Conservation (phyloP, 2,797 vertebrate species). For the Macropus fuliginosus region DNA sequence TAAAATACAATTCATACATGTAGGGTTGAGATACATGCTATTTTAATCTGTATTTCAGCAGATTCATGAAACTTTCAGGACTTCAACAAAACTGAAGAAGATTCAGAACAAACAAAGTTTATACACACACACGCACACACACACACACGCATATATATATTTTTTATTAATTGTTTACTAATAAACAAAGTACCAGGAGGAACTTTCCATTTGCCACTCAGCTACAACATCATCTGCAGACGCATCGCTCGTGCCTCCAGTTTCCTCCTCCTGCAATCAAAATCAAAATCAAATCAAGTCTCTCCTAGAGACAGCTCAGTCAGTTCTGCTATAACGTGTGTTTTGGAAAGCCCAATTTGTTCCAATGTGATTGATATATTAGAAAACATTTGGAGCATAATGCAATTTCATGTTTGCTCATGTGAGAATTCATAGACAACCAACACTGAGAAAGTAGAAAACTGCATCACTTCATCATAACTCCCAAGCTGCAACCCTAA, state of each 20-base stretch:
- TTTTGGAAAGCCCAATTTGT: neutral
- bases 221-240: slow-evolving; percentile 92
- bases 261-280: slow-evolving; percentile 89
- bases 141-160: no score
- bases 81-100: slow-evolving; percentile 30
- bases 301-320: neutral
- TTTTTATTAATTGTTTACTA: no score
- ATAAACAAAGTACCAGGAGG: slow-evolving; percentile 89
- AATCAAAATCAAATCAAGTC: slow-evolving; percentile 39
- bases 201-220: slow-evolving; percentile 96
- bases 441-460: neutral
- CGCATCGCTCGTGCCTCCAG: slow-evolving; percentile 89
- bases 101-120: slow-evolving; percentile 47
- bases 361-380: neutral
- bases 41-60: slow-evolving; percentile 43
- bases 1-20: slow-evolving; percentile 41
- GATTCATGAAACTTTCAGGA: slow-evolving; percentile 29
- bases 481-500: neutral
- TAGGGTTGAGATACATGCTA: slow-evolving; percentile 6
- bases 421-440: neutral
- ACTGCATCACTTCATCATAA: neutral
- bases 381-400: neutral
- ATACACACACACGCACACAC: no score
- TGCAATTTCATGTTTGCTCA: neutral
- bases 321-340: neutral